phyloP scores from a whole-genome alignment of 2,113 vertebrate species.

The Cichladusa arquata region DNA sequence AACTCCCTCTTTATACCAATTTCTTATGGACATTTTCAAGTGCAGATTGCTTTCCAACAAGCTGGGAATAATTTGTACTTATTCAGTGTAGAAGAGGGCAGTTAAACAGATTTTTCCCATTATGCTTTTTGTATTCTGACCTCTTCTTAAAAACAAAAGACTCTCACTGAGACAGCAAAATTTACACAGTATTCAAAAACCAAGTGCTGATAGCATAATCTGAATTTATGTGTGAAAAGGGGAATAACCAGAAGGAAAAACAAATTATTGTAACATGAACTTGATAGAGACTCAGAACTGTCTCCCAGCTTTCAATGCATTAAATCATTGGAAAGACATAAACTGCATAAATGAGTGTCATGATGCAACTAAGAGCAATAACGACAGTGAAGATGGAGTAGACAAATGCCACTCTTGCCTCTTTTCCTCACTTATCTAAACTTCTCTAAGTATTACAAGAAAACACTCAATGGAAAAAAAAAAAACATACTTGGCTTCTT shows the following conservation, averaged over 20 bases:
- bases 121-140: not conserved
- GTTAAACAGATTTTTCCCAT: conserved; percentile 15
- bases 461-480: not conserved
- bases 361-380: not conserved
- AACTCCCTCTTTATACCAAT: not conserved
- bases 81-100: conserved; percentile 8
- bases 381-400: not conserved
- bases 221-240: not conserved
- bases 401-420: not conserved
- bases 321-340: not conserved
- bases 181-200: not conserved
- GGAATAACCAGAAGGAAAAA: not conserved
- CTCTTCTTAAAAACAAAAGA: not conserved
- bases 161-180: not conserved
- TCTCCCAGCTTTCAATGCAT: not conserved
- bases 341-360: not conserved
- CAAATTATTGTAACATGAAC: not conserved
- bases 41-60: conserved; percentile 12
- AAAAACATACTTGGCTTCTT: not conserved
- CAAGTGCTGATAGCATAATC: not conserved
- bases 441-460: not conserved
- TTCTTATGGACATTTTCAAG: conserved; percentile 11
- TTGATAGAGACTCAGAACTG: not conserved
- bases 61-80: conserved; percentile 17
- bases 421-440: not conserved